phyloP scores from a whole-genome alignment of 2,797 vertebrate genomes.

The Cynodonichthys magdalenae region DNA sequence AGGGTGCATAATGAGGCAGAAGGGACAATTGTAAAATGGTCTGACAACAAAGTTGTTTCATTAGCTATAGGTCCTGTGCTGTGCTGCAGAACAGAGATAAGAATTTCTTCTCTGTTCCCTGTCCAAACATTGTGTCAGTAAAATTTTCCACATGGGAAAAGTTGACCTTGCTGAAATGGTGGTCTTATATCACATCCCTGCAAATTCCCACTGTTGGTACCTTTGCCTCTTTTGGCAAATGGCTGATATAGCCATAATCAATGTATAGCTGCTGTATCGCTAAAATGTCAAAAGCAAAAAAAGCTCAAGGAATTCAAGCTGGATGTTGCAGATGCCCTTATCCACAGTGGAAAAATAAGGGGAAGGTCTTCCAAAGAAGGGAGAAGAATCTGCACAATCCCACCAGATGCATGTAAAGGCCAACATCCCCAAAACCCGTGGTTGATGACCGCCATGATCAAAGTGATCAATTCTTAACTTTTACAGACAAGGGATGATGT shows the following conservation, averaged over 20 bases:
- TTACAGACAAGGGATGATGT: not conserved
- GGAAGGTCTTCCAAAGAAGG: not conserved
- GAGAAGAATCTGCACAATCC: not conserved
- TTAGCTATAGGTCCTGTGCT: too few species aligned
- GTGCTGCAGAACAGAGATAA: too few species aligned
- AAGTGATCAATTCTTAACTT: not conserved
- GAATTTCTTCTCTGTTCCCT: too few species aligned
- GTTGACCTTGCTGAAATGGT: too few species aligned
- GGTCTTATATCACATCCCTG: too few species aligned
- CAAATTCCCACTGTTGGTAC: not conserved
- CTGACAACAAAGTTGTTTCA: not conserved
- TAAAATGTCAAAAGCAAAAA: too few species aligned
- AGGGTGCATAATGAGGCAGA: not conserved
- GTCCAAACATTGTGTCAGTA: too few species aligned
- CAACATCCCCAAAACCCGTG: not conserved
- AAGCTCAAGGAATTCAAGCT: not conserved
- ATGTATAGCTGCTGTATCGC: too few species aligned
- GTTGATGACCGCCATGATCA: not conserved
- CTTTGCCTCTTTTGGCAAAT: too few species aligned
- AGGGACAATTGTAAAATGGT: not conserved
- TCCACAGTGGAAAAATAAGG: not conserved
- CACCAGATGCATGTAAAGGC: slow-evolving; percentile 1
- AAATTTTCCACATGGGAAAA: too few species aligned
- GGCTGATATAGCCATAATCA: slow-evolving; percentile 1
- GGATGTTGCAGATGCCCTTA: not conserved